Conservation (phyloP, 2,113 vertebrate genomes). For the Aspiorhynchus laticeps region DNA sequence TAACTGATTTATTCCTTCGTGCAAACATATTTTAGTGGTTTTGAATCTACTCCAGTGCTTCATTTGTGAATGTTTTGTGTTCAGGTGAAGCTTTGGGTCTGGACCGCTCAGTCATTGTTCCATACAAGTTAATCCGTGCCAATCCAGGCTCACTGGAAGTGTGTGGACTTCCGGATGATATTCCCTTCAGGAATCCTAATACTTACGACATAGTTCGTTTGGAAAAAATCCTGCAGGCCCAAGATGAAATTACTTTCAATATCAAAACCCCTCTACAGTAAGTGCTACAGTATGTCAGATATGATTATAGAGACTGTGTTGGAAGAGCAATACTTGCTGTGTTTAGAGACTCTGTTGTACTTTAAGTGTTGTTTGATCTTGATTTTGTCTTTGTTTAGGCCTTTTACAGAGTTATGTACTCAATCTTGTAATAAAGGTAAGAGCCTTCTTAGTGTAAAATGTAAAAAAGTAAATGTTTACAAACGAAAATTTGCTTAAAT, state of each 20-base stretch:
- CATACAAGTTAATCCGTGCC: slow-evolving; percentile 95
- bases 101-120: slow-evolving; percentile 89
- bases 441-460: slow-evolving; percentile 26
- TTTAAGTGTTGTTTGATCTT: background rate
- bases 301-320: background rate
- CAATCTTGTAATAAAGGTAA: slow-evolving; percentile 90
- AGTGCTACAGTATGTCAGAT: slow-evolving; percentile 65
- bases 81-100: slow-evolving; percentile 92
- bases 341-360: background rate
- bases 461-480: background rate
- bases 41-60: background rate
- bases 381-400: slow-evolving; percentile 72
- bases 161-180: slow-evolving; percentile 87
- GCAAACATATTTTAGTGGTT: background rate
- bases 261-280: slow-evolving; percentile 97
- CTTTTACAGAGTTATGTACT: slow-evolving; percentile 89
- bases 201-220: slow-evolving; percentile 92
- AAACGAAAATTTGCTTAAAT: background rate
- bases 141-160: slow-evolving; percentile 93
- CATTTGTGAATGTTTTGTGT: slow-evolving; percentile 34
- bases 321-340: background rate
- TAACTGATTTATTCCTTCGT: background rate
- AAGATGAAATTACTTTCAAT: slow-evolving; percentile 86
- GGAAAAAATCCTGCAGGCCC: slow-evolving; percentile 94
- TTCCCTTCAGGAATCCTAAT: slow-evolving; percentile 95